These are phyloP conservation scores for Chrosomus eos DNA, from an alignment of 2,797 vertebrate genomes.

Conservation along the genomic window DNA sequence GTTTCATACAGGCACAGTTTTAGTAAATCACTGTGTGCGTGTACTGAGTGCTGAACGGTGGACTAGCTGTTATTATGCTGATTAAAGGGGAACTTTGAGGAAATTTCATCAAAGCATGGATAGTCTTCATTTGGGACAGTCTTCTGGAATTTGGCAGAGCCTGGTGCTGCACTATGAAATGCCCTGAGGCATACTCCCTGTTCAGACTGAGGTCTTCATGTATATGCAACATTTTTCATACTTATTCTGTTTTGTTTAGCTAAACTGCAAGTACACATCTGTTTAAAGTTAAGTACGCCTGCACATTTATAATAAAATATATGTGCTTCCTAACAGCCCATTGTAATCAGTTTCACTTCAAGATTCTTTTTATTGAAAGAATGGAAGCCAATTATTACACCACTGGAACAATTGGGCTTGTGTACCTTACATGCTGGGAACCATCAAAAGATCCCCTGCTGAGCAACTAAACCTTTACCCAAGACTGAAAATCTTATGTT, in stretches of 20 bases:
- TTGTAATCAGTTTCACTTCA: neutral
- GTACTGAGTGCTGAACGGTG: neutral
- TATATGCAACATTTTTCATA: neutral
- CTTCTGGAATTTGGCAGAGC: neutral
- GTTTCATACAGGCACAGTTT: neutral
- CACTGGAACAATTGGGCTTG: neutral
- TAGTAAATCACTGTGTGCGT: slow-evolving; percentile 6
- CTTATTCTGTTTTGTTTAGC: slow-evolving; percentile 14
- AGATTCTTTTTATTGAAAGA: slow-evolving; percentile 4
- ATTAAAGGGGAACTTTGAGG: slow-evolving; percentile 10
- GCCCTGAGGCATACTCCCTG: neutral
- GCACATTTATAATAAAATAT: neutral
- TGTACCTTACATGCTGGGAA: neutral
- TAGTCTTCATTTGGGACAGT: neutral
- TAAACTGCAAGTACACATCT: neutral
- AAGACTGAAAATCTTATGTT: neutral
- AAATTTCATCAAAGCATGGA: neutral
- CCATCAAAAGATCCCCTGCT: neutral
- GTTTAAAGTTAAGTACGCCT: neutral
- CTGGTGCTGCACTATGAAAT: neutral
- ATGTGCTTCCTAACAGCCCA: neutral
- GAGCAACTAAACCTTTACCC: neutral
- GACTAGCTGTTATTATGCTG: slow-evolving; percentile 9
- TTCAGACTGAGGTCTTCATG: neutral
- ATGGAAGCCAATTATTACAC: neutral